These are phyloP conservation scores for Siniperca scherzeri DNA, from an alignment of 2,797 vertebrate genomes.

Conservation along the genomic window DNA sequence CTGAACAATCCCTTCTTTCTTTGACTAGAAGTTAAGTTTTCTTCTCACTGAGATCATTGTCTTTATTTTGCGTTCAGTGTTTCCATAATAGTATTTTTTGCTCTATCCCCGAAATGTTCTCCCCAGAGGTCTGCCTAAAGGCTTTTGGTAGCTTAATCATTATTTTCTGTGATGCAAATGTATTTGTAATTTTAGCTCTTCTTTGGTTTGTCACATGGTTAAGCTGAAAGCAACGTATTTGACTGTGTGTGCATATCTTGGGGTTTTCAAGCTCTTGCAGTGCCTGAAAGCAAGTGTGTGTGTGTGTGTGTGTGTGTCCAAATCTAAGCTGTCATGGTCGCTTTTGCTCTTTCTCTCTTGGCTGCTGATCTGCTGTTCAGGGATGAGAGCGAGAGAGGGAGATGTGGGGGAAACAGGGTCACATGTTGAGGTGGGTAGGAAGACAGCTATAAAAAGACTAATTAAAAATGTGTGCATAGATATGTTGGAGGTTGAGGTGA, in stretches of 20 bases:
- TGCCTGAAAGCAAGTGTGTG: constrained; percentile 20
- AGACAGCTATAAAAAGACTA: constrained; percentile 79
- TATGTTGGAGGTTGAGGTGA: constrained; percentile 56
- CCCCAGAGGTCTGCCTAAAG: constrained; percentile 19
- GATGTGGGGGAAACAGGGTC: constrained; percentile 46
- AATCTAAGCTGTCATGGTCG: constrained; percentile 49
- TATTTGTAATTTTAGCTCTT: constrained; percentile 59
- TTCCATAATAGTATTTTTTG: constrained; percentile 16
- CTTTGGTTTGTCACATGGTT: constrained; percentile 52
- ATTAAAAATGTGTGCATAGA: constrained; percentile 81
- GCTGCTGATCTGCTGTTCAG: constrained; percentile 44
- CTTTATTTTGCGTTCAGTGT: not conserved
- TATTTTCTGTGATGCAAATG: constrained; percentile 55
- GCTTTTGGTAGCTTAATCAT: constrained; percentile 30
- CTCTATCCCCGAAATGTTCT: constrained; percentile 11
- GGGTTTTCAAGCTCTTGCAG: constrained; percentile 19
- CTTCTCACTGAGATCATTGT: not conserved
- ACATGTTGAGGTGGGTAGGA: constrained; percentile 54
- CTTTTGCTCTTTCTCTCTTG: constrained; percentile 37
- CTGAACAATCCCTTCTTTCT: constrained; percentile 21
- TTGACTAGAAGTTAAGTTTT: not conserved
- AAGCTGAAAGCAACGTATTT: constrained; percentile 53
- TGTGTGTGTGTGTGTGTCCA: constrained; percentile 39
- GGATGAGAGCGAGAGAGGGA: constrained; percentile 12
- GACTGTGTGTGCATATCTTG: constrained; percentile 13